Evolutionary conservation across 1,140 invertebrate genomes (phyloP).

Genomic region (Schlechtendalia chinensis): DNA sequence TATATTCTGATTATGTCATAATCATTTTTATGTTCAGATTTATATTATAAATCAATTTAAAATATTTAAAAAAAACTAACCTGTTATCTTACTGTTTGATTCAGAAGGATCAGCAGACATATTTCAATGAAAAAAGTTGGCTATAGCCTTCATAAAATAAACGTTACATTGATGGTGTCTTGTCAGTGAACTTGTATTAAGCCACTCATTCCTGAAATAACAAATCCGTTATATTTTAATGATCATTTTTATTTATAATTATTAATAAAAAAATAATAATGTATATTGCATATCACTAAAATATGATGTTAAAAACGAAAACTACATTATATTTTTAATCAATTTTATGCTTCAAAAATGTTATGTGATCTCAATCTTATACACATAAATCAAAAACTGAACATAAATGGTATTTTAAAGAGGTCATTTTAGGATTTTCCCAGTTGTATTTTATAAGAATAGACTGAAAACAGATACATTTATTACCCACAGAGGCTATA

Average conservation of each 20-base stretch:
- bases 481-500: too few species aligned
- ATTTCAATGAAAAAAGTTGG: conserved; percentile 31
- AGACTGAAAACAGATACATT: too few species aligned
- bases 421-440: too few species aligned
- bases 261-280: too few species aligned
- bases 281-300: too few species aligned
- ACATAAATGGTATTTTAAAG: too few species aligned
- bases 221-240: background rate
- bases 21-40: background rate
- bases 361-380: too few species aligned
- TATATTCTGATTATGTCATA: background rate
- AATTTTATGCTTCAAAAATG: too few species aligned
- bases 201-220: conserved; percentile 31
- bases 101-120: conserved; percentile 47
- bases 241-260: background rate
- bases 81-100: conserved; percentile 37
- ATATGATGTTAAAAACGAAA: too few species aligned
- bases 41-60: background rate
- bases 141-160: conserved; percentile 35
- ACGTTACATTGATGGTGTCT: conserved; percentile 1
- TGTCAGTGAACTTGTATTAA: background rate
- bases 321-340: too few species aligned
- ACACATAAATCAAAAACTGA: too few species aligned
- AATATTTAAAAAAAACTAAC: conserved; percentile 9
- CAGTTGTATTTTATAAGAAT: too few species aligned